A percentile compares a stretch with the other conserved stretches of the same genome.
Conservation (phyloP, 2,888 invertebrate genomes). For the Cantharis lateralis region DNA sequence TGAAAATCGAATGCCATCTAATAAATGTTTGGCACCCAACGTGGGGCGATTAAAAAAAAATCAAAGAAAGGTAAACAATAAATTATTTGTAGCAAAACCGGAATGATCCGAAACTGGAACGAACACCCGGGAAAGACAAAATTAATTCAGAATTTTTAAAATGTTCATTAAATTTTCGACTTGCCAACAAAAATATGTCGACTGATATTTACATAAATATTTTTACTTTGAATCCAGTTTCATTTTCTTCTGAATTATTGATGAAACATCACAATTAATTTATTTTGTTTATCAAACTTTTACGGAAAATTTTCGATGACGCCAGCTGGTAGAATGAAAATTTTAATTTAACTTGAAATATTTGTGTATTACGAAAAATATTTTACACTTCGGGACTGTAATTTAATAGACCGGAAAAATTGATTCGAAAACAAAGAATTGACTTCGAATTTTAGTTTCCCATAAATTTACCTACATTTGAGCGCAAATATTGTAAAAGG, state of each 20-base stretch:
- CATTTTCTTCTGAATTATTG: not conserved
- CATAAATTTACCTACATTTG: not conserved
- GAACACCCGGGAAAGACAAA: not conserved
- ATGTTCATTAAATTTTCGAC: not conserved
- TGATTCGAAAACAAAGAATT: not conserved
- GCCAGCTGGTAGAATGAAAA: not conserved
- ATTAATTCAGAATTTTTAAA: not conserved
- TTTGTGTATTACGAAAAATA: not conserved
- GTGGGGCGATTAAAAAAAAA: too few species aligned
- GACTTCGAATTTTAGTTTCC: not conserved
- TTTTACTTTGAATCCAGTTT: not conserved
- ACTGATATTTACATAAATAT: not conserved
- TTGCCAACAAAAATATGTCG: not conserved
- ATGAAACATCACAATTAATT: not conserved
- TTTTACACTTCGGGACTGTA: not conserved
- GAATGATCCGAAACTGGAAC: too few species aligned
- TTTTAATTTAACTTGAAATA: not conserved
- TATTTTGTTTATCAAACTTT: not conserved
- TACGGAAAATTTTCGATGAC: not conserved
- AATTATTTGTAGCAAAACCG: too few species aligned
- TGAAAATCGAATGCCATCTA: too few species aligned
- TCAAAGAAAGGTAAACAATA: too few species aligned
- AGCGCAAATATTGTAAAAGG: not conserved
- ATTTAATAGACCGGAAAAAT: not conserved
- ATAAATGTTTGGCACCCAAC: too few species aligned